A percentile compares a stretch with the other conserved stretches of the same genome.
These are phyloP conservation scores for Anadara kagoshimensis DNA, from an alignment of 1,140 invertebrate species.

Conservation along the genomic window DNA sequence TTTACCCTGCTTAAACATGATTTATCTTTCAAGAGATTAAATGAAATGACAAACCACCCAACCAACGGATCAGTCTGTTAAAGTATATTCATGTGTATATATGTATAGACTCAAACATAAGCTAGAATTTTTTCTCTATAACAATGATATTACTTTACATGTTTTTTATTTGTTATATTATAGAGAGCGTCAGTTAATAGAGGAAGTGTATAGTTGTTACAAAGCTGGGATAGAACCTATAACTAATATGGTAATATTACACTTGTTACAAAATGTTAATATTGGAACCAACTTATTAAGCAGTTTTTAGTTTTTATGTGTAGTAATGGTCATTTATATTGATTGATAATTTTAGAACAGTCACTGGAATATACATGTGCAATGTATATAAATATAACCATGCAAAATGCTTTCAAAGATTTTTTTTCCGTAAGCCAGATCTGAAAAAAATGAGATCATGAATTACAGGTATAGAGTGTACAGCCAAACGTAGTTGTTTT, in stretches of 20 bases:
- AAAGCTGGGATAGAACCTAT: slow-evolving; percentile 26
- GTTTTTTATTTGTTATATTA: slow-evolving; percentile 8
- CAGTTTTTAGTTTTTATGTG: too few relatives aligned
- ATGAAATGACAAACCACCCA: neutral
- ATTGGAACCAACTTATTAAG: too few relatives aligned
- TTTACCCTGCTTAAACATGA: neutral
- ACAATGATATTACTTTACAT: neutral
- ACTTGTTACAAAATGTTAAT: too few relatives aligned
- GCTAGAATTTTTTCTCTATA: slow-evolving; percentile 5
- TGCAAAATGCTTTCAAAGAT: too few relatives aligned
- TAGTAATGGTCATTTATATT: too few relatives aligned
- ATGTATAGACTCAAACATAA: neutral
- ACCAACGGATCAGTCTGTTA: neutral
- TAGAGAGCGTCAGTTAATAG: slow-evolving; percentile 46
- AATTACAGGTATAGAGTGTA: too few relatives aligned
- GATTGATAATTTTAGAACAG: too few relatives aligned
- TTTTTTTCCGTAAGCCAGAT: too few relatives aligned
- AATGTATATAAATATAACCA: too few relatives aligned
- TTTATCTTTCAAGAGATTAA: neutral
- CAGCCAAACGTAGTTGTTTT: too few relatives aligned
- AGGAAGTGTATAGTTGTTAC: slow-evolving; percentile 34
- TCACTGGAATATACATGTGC: too few relatives aligned
- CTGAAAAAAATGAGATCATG: too few relatives aligned
- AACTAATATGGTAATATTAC: slow-evolving; percentile 30
- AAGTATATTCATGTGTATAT: neutral